A percentile compares a stretch with the other conserved stretches of the same genome.
Conservation (phyloP, 92 coral and sea anemone species). For the Nematostella vectensis region DNA sequence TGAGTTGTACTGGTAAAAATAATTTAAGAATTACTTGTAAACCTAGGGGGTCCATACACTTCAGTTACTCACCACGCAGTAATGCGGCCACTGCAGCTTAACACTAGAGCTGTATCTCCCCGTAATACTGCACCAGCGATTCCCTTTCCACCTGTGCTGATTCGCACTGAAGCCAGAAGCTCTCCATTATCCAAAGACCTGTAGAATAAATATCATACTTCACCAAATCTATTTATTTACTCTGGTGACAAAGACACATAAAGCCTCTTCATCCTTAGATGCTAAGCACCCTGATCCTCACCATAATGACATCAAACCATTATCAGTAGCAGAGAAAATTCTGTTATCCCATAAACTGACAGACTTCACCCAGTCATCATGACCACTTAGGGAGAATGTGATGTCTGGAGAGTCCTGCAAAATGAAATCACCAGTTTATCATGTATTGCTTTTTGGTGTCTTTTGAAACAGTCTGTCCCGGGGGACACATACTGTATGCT, state of each 20-base stretch:
- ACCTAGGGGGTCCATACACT: too few relatives aligned
- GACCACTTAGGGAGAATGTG: slow-evolving; percentile 4
- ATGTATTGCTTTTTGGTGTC: background rate
- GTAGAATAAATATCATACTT: slow-evolving; percentile 4
- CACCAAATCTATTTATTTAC: too few relatives aligned
- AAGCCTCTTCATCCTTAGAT: background rate
- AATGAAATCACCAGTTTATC: background rate
- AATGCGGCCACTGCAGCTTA: slow-evolving; percentile 25
- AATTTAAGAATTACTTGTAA: too few relatives aligned
- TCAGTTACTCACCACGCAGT: slow-evolving; percentile 30
- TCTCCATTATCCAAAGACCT: slow-evolving; percentile 25
- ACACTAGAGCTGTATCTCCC: slow-evolving; percentile 22
- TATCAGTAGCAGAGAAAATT: slow-evolving; percentile 35
- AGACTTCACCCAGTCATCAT: slow-evolving; percentile 43
- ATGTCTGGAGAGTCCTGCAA: slow-evolving; percentile 1
- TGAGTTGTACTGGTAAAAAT: too few relatives aligned
- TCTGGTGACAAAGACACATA: too few relatives aligned
- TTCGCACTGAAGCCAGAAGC: slow-evolving; percentile 11
- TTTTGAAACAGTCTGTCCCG: too few relatives aligned
- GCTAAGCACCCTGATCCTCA: slow-evolving; percentile 3
- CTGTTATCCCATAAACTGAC: slow-evolving; percentile 50
- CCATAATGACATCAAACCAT: slow-evolving; percentile 39
- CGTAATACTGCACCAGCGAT: slow-evolving; percentile 17
- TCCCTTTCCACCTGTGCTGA: background rate
- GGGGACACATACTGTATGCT: too few relatives aligned